Evolutionary conservation across 1,140 invertebrate genomes (phyloP).

Genomic region (Choristoneura fumiferana): DNA sequence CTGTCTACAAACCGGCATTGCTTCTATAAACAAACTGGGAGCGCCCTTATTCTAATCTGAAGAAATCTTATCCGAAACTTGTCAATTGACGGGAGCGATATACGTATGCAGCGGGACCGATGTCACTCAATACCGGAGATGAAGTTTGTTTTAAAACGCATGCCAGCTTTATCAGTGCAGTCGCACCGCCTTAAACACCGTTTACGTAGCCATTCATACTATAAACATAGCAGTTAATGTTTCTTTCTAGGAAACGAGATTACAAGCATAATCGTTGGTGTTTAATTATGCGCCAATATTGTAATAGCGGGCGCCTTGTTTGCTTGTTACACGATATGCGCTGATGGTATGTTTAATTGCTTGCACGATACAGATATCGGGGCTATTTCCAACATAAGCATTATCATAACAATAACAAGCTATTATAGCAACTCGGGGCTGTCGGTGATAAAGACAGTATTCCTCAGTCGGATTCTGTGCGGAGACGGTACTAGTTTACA

Average conservation of each 20-base stretch:
- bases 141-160: neutral
- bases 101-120: neutral
- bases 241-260: constrained; percentile 45
- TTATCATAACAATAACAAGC: constrained; percentile 76
- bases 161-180: neutral
- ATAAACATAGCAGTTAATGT: constrained; percentile 18
- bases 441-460: constrained; percentile 40
- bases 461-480: constrained; percentile 36
- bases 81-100: too few relatives aligned
- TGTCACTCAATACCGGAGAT: neutral
- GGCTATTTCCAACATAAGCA: constrained; percentile 70
- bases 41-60: too few relatives aligned
- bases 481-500: too few relatives aligned
- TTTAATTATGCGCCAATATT: constrained; percentile 30
- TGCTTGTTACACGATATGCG: constrained; percentile 46
- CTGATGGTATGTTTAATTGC: constrained; percentile 68
- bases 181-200: neutral
- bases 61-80: too few relatives aligned
- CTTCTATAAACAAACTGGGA: too few relatives aligned
- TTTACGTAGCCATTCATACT: too few relatives aligned
- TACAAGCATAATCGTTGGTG: constrained; percentile 31
- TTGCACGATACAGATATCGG: constrained; percentile 70
- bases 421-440: constrained; percentile 53
- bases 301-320: constrained; percentile 48
- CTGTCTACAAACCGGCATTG: too few relatives aligned